phyloP scores from a whole-genome alignment of 2,113 vertebrate species.

The Sinocyclocheilus anophthalmus region DNA sequence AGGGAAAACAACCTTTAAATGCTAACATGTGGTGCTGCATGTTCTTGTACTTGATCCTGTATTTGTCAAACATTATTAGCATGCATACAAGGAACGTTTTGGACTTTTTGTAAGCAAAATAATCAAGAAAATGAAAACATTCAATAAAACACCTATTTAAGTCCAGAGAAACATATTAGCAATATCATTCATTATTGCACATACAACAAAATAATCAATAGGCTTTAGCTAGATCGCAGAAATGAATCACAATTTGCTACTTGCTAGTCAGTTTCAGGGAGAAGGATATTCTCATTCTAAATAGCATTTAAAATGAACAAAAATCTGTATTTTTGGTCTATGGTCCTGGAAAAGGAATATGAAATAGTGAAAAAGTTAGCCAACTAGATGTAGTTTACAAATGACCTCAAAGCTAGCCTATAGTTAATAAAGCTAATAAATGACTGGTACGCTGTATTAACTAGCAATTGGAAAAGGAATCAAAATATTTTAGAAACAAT shows the following conservation, averaged over 20 bases:
- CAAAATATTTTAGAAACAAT: not conserved
- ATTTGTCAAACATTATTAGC: constrained; percentile 47
- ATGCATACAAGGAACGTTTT: not conserved
- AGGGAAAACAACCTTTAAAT: constrained; percentile 49
- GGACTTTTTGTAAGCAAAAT: not conserved
- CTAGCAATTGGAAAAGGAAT: not conserved
- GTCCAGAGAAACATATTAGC: not conserved
- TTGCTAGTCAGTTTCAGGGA: not conserved
- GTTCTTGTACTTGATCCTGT: constrained; percentile 25
- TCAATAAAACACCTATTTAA: not conserved
- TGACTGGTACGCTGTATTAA: not conserved
- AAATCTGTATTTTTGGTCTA: not conserved
- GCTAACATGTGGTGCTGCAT: constrained; percentile 36
- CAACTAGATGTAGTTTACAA: not conserved
- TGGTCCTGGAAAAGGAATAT: not conserved
- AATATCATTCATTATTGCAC: not conserved
- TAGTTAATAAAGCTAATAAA: not conserved
- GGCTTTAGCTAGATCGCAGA: no score
- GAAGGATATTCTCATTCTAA: not conserved
- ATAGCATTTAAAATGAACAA: not conserved
- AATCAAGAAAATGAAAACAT: not conserved
- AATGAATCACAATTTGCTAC: no score
- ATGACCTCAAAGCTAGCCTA: not conserved
- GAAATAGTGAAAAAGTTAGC: not conserved
- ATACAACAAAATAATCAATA: no score